Conservation (phyloP, 2,797 vertebrate genomes). For the Danionella dracula region DNA sequence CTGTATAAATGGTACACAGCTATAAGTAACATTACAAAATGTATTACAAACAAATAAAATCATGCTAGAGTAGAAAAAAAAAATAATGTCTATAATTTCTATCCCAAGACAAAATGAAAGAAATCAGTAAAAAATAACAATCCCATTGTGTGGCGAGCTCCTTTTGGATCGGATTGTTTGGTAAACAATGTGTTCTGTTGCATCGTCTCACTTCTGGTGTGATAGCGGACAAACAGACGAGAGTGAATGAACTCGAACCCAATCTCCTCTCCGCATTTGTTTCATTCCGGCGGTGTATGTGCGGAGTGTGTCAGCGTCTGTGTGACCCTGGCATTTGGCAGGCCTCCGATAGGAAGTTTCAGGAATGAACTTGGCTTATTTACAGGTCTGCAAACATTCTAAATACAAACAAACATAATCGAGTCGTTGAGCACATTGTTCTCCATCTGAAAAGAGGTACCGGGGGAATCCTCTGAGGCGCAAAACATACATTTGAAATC, state of each 20-base stretch:
- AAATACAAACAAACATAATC: slow-evolving; percentile 65
- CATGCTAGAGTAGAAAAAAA: too few species aligned
- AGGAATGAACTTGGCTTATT: slow-evolving; percentile 54
- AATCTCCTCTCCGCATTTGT: too few species aligned
- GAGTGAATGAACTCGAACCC: slow-evolving; percentile 1
- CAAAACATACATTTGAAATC: slow-evolving; percentile 59
- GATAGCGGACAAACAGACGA: not conserved
- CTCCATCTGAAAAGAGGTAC: slow-evolving; percentile 68
- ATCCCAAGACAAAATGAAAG: not conserved
- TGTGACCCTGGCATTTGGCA: slow-evolving; percentile 46
- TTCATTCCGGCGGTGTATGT: too few species aligned
- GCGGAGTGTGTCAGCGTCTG: slow-evolving; percentile 13
- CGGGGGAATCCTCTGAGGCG: slow-evolving; percentile 71
- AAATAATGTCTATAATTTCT: too few species aligned
- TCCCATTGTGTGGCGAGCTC: slow-evolving; percentile 5
- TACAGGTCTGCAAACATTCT: slow-evolving; percentile 52
- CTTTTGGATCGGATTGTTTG: slow-evolving; percentile 10
- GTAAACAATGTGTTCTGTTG: slow-evolving; percentile 13
- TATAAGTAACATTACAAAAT: too few species aligned
- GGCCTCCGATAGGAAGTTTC: slow-evolving; percentile 45
- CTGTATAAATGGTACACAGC: too few species aligned
- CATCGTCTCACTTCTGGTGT: not conserved
- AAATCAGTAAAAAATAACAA: slow-evolving; percentile 10
- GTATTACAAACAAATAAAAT: too few species aligned
- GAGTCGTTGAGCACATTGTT: slow-evolving; percentile 73